Base-by-base conservation (phyloP, 1,140 invertebrate species). In the Caenorhabditis brenneri region DNA sequence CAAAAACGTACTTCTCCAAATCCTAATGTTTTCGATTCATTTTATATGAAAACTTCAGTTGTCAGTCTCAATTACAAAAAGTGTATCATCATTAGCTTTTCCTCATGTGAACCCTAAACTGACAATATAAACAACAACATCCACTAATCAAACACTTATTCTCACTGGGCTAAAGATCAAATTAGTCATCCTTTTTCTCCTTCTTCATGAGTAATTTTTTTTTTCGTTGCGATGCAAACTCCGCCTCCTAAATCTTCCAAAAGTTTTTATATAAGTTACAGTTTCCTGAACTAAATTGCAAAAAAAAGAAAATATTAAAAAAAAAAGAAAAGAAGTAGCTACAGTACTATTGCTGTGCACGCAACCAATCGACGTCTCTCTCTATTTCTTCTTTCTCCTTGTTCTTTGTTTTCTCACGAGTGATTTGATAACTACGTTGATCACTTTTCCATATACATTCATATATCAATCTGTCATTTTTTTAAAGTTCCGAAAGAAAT, bases 191-290 rank as follows among this genome's bases (percentile, higher is more conserved):
- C 9, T 5, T 16, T 65, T 36, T 19, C n/a, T n/a, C n/a, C n/a
- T n/a, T n/a, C n/a, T n/a, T 7, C 4, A 65, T 65, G 58, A 65
- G 58, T 65, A 65, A 65, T 16, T 51, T 51, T n/a, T n/a, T n/a
- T n/a, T n/a, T n/a, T n/a, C n/a, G n/a, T n/a, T n/a, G n/a, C n/a
- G 48, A 10, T 19, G n/a, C 19, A 51, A n/a, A 51, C 12, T 51
- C 48, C 48, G 15, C 15, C 48, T n/a, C n/a, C 6, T n/a, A 51
- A 6, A 5, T 46, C n/a, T 19, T 51, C 15, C 48, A n/a, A 51
- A 51, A 51, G n/a, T n/a, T 1, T 19, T 19, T 51, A 51, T n/a
- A 51, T 51, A 51, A 51, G 49, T 55, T 27, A 55, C 24, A 27
- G n/a, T n/a, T n/a, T 22, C 27, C 10, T 6, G 22, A 12, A 55